Base-by-base conservation (phyloP, 2,113 vertebrate species). In the Paracanthobrama guichenoti region DNA sequence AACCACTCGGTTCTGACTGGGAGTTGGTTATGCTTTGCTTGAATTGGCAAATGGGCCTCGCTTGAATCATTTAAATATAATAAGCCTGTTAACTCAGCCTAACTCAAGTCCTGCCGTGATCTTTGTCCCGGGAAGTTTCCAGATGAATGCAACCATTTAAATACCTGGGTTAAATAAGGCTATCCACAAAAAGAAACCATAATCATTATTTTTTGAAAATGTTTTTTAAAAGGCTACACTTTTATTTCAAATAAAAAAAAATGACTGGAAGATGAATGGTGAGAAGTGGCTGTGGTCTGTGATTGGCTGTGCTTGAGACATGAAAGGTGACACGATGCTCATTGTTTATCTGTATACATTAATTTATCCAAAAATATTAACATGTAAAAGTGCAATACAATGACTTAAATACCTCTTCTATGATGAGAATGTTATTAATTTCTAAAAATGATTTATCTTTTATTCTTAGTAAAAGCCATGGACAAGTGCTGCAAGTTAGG, bases 51-150 rank as follows among this genome's bases (percentile, higher is more conserved):
- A 77, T 67, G 46, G 31, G 59, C 57, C 46, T 67, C 3, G 22
- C 46, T 26, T 67, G 31, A 84, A 84, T 67, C 74, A 69, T 78
- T 78, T 84, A 78, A 78, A 78, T 44, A 69, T 67, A 78, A 64
- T 78, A 55, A 77, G 7, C 24, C 39, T 35, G 39, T 64, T 28
- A 83, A 28, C 71, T 64, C 20, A 20, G 77, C 13, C 2, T 79
- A 79, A 79, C n/a, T n/a, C n/a, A 26, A 64, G 48, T 71, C 48
- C 46, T 81, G 28, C 20, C 64, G 9, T 71, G 48, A 81, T 39
- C 79, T 69, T 55, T 81, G 48, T 6, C 26, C 26, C 39, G 46
- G 24, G 59, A 71, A 24, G 28, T 55, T 13, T 39, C 64, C 44
- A 13, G 8, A 44, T 60, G 55, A 31, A 31, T 12, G 24, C 13